Evolutionary conservation across 2,113 vertebrate genomes (phyloP).

Genomic region (Brachirus orientalis): DNA sequence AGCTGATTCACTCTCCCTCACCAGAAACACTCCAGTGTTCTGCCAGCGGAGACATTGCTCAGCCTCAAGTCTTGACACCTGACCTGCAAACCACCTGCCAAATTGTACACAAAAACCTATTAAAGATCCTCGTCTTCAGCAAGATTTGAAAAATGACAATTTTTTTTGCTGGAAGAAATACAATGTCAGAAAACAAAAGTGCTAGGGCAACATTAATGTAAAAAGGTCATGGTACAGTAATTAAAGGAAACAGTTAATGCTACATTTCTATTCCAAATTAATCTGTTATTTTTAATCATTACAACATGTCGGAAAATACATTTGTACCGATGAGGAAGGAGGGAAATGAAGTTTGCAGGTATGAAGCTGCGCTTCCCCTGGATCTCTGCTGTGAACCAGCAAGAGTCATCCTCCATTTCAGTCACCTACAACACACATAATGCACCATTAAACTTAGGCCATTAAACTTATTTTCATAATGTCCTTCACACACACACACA

Average conservation of each 20-base stretch:
- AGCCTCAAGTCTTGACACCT: conserved; percentile 88
- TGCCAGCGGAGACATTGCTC: conserved; percentile 86
- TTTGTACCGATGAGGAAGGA: conserved; percentile 91
- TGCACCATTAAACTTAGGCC: too few relatives aligned
- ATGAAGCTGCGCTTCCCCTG: conserved; percentile 87
- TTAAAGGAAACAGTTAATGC: neutral
- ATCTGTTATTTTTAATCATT: neutral
- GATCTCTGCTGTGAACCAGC: conserved; percentile 93
- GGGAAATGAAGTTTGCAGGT: conserved; percentile 93
- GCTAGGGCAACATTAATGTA: too few relatives aligned
- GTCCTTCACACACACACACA: conserved; percentile 42
- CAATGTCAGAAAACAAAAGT: neutral
- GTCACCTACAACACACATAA: conserved; percentile 84
- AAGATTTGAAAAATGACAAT: neutral
- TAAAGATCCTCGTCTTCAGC: neutral
- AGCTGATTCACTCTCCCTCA: conserved; percentile 92
- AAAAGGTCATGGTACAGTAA: neutral
- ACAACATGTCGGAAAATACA: conserved; percentile 23
- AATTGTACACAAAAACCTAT: neutral
- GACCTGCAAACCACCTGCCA: conserved; percentile 90
- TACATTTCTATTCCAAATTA: neutral
- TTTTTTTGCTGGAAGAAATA: neutral
- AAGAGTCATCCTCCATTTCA: conserved; percentile 95
- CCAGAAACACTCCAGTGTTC: conserved; percentile 88
- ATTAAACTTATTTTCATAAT: too few relatives aligned